These are phyloP conservation scores for Drosophila flavopinicola DNA, from an alignment of 2,888 invertebrate genomes.

Conservation along the genomic window DNA sequence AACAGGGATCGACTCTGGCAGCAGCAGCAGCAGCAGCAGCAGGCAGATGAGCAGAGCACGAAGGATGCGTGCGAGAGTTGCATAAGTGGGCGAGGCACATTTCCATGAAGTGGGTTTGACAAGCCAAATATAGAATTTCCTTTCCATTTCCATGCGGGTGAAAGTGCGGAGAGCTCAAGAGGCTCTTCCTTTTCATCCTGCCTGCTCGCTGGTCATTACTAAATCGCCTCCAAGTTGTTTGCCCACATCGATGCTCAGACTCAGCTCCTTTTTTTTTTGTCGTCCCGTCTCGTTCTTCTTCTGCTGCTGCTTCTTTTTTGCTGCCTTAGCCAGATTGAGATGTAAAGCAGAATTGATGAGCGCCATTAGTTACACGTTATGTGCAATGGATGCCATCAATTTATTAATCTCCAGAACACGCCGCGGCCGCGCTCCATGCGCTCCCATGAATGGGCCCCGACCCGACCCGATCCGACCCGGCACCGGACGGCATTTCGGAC, in stretches of 20 bases:
- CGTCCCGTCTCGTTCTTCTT: conserved; percentile 5
- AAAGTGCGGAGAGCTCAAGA: conserved; percentile 58
- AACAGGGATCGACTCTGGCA: conserved; percentile 5
- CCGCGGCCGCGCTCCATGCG: conserved; percentile 64
- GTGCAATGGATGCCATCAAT: conserved; percentile 85
- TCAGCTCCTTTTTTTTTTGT: conserved; percentile 19
- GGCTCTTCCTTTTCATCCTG: conserved; percentile 49
- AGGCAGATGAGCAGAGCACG: conserved; percentile 10
- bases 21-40: no score
- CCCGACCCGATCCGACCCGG: conserved; percentile 31
- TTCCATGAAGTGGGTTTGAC: conserved; percentile 24
- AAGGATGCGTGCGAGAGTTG: conserved; percentile 34
- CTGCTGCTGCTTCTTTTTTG: conserved; percentile 24
- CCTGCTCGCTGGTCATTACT: conserved; percentile 58
- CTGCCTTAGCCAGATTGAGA: conserved; percentile 85
- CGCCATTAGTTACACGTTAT: conserved; percentile 85
- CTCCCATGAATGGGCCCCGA: conserved; percentile 50
- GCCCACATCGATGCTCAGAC: conserved; percentile 42
- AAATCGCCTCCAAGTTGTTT: conserved; percentile 45
- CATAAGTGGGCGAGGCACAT: conserved; percentile 33
- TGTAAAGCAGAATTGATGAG: conserved; percentile 85
- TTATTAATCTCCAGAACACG: conserved; percentile 85
- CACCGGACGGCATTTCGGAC: conserved; percentile 7
- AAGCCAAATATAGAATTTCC: conserved; percentile 37
- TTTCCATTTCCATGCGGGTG: conserved; percentile 43